Evolutionary conservation across 2,888 invertebrate genomes (phyloP).

Genomic region (Ecdyonurus torrentis): DNA sequence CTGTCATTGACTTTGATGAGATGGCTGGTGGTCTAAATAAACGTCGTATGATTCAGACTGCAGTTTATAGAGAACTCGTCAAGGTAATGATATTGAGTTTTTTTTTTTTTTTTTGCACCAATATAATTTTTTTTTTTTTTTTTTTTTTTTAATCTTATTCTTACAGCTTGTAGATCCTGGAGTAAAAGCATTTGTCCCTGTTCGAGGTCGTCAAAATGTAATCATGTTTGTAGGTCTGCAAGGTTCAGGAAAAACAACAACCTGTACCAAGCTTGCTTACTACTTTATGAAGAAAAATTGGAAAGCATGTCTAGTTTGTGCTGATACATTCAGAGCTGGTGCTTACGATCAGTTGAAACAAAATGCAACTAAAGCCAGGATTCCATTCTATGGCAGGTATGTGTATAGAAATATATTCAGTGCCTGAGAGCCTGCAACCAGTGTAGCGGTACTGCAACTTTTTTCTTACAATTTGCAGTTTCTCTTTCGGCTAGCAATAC

Average conservation of each 20-base stretch:
- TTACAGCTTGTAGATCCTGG: constrained; percentile 86
- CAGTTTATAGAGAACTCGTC: constrained; percentile 94
- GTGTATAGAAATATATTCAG: no score
- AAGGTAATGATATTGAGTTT: constrained; percentile 36
- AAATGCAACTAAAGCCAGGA: constrained; percentile 95
- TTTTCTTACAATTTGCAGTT: no score
- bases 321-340: constrained; percentile 98
- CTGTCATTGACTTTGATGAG: constrained; percentile 97
- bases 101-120: not conserved
- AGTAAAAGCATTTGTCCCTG: constrained; percentile 89
- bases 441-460: no score
- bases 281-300: constrained; percentile 97
- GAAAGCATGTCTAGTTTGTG: constrained; percentile 97
- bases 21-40: constrained; percentile 99
- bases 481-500: no score
- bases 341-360: constrained; percentile 99
- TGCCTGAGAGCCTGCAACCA: no score
- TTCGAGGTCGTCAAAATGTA: constrained; percentile 87
- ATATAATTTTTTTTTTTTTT: not conserved
- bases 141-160: constrained; percentile 5
- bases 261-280: constrained; percentile 98
- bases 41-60: constrained; percentile 94
- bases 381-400: constrained; percentile 97
- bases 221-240: constrained; percentile 99
- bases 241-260: constrained; percentile 98